phyloP scores from a whole-genome alignment of 1,140 invertebrate genomes.

The Phocides pigmalion region DNA sequence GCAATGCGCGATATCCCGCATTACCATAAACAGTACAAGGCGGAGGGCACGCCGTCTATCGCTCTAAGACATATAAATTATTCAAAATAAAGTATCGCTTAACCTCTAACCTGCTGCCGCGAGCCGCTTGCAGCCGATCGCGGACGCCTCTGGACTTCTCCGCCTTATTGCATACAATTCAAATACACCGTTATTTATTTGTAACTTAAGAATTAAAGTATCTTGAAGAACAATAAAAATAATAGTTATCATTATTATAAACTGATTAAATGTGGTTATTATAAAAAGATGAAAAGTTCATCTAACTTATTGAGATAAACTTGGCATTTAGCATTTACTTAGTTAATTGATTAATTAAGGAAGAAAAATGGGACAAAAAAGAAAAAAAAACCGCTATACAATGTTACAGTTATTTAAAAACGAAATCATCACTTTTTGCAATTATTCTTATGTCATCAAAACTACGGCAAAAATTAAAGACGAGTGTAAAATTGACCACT shows the following conservation, averaged over 20 bases:
- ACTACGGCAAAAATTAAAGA: neutral
- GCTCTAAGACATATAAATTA: conserved; percentile 82
- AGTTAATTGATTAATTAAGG: neutral
- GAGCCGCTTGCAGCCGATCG: conserved; percentile 51
- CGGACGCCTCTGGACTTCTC: conserved; percentile 40
- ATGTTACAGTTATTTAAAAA: neutral
- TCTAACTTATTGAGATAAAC: neutral
- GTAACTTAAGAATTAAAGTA: conserved; percentile 3
- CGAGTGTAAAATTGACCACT: neutral
- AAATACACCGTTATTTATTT: conserved; percentile 15
- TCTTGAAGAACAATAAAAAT: neutral
- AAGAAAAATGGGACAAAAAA: neutral
- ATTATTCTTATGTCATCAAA: neutral
- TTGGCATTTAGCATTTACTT: neutral
- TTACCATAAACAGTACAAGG: conserved; percentile 82
- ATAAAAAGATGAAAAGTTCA: neutral
- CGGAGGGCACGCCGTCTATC: conserved; percentile 81
- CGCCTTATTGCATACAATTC: conserved; percentile 30
- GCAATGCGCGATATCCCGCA: conserved; percentile 80
- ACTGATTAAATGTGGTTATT: neutral
- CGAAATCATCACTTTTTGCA: neutral
- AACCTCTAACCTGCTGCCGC: conserved; percentile 71
- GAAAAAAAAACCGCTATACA: neutral
- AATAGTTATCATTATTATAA: neutral
- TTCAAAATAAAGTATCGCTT: conserved; percentile 84